Conservation (phyloP, 2,797 vertebrate species). For the Hephaestus fuliginosus region DNA sequence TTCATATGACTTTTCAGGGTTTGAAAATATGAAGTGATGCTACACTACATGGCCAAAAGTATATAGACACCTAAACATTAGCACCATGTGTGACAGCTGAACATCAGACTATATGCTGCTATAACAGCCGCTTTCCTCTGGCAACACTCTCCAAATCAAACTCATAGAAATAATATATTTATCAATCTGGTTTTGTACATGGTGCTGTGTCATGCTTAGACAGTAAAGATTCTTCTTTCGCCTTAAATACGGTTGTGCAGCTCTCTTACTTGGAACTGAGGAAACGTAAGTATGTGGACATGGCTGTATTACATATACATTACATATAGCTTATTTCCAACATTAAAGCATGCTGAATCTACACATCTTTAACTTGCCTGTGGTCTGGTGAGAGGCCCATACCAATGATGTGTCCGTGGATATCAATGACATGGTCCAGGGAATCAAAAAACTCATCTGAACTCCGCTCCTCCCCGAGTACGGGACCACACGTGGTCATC, state of each 20-base stretch:
- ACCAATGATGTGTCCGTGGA: constrained; percentile 97
- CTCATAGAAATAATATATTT: too few relatives aligned
- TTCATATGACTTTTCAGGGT: not conserved
- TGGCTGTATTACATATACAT: too few relatives aligned
- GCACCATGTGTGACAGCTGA: not conserved
- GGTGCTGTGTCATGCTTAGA: too few relatives aligned
- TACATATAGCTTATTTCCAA: not conserved
- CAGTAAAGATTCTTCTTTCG: too few relatives aligned
- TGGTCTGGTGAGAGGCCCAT: constrained; percentile 99
- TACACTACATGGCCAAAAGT: not conserved
- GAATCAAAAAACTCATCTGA: constrained; percentile 96
- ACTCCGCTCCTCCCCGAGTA: constrained; percentile 93
- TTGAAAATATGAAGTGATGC: not conserved
- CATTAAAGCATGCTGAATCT: constrained; percentile 1
- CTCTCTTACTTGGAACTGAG: too few relatives aligned
- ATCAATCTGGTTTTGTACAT: too few relatives aligned
- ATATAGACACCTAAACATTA: not conserved
- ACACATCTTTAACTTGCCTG: constrained; percentile 82
- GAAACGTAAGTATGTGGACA: not conserved
- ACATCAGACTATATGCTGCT: not conserved
- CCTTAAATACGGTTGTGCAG: too few relatives aligned
- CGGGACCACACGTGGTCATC: constrained; percentile 95
- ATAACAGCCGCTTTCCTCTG: too few relatives aligned
- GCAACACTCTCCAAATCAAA: too few relatives aligned
- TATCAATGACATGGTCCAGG: constrained; percentile 95